phyloP scores from a whole-genome alignment of 2,113 vertebrate species.

The Callipepla californica region DNA sequence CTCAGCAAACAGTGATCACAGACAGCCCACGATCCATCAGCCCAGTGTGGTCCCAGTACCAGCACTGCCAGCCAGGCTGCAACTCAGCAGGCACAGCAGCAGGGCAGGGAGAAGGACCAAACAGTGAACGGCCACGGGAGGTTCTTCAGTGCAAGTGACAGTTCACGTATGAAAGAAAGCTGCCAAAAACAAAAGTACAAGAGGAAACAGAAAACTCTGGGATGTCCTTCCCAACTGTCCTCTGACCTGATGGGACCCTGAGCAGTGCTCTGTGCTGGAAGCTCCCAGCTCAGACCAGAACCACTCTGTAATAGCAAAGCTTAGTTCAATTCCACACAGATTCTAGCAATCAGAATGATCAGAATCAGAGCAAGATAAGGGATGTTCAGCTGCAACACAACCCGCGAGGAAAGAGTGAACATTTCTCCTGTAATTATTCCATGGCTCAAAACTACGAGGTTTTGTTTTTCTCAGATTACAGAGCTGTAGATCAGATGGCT shows the following conservation, averaged over 20 bases:
- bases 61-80: constrained; percentile 64
- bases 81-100: constrained; percentile 33
- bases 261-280: background rate
- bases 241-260: background rate
- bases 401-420: background rate
- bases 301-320: background rate
- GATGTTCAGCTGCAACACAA: background rate
- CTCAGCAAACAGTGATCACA: constrained; percentile 13
- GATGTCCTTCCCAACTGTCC: background rate
- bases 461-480: background rate
- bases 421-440: background rate
- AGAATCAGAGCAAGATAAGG: background rate
- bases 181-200: background rate
- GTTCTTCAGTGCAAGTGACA: background rate
- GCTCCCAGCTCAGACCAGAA: background rate
- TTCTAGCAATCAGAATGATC: background rate
- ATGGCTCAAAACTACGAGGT: background rate
- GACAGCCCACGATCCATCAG: constrained; percentile 58
- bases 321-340: background rate
- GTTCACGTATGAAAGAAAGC: background rate
- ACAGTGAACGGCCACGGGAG: background rate
- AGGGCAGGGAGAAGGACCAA: constrained; percentile 33
- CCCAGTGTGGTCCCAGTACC: constrained; percentile 53
- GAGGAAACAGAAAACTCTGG: fast-evolving
- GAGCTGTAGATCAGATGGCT: background rate